Conservation (phyloP, 1,140 invertebrate genomes). For the Lordiphosa mommai region DNA sequence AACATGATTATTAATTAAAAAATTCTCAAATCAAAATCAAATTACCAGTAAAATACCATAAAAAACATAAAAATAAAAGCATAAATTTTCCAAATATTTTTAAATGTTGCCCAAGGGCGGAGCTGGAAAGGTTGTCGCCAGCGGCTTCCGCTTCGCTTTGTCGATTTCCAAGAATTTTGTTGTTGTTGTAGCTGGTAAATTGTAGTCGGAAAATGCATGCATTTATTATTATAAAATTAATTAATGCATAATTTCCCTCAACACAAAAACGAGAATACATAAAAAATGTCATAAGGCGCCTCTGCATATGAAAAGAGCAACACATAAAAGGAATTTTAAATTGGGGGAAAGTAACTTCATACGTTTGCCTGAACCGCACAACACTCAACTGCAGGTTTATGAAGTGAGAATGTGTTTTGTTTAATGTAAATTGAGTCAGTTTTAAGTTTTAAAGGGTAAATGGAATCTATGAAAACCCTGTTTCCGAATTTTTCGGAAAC, state of each 20-base stretch:
- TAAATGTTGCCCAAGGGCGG: background rate
- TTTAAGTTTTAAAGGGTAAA: no score
- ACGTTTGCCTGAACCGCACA: no score
- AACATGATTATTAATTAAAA: conserved; percentile 13
- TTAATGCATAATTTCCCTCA: conserved; percentile 6
- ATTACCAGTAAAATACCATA: conserved; percentile 12
- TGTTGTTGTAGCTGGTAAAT: background rate
- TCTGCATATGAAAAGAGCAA: no score
- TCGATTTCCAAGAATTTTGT: conserved; percentile 3
- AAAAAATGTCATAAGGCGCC: conserved; percentile 4
- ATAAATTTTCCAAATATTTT: conserved; percentile 6
- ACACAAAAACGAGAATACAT: no score
- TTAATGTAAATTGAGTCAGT: no score
- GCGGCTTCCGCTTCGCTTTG: conserved; percentile 4
- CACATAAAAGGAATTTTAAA: conserved; percentile 1
- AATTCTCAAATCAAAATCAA: conserved; percentile 19
- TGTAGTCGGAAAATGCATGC: background rate
- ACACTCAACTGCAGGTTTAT: no score
- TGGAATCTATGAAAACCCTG: no score
- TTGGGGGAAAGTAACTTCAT: background rate
- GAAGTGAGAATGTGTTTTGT: no score
- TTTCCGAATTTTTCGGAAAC: no score
- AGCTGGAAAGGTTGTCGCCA: conserved; percentile 1
- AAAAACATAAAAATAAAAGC: background rate
- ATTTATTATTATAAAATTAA: conserved; percentile 10